Evolutionary conservation across 37 sponge, comb jelly and placozoan species (phyloP).

Genomic region (Spongilla lacustris): DNA sequence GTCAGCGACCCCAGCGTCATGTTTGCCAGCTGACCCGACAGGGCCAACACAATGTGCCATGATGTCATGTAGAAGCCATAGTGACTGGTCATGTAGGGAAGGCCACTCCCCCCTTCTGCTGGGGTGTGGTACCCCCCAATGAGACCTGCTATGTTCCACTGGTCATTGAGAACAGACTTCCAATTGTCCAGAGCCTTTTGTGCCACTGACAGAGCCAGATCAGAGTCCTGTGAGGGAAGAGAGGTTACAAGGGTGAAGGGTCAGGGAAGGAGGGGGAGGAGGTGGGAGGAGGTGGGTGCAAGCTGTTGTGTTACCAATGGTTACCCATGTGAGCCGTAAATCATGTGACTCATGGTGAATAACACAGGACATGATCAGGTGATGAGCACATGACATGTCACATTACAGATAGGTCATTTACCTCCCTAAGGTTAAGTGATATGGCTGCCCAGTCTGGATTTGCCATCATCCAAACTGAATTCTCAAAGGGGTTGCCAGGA

Average conservation of each 20-base stretch:
- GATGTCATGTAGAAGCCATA: conserved; percentile 39
- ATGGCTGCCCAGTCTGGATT: conserved; percentile 20
- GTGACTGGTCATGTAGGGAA: conserved; percentile 26
- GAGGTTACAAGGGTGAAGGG: not conserved
- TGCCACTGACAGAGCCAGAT: conserved; percentile 4
- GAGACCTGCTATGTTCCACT: conserved; percentile 31
- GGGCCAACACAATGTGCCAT: conserved; percentile 34
- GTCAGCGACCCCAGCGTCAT: conserved; percentile 2
- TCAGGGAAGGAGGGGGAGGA: not conserved
- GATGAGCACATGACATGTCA: not conserved
- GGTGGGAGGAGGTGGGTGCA: not conserved
- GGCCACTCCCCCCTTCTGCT: not conserved
- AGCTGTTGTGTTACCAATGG: too few species aligned
- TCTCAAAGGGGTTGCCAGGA: not conserved
- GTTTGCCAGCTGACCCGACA: conserved; percentile 19
- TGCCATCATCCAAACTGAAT: conserved; percentile 27
- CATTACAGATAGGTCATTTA: too few species aligned
- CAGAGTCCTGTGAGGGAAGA: not conserved
- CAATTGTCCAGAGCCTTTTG: conserved; percentile 1
- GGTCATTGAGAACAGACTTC: conserved; percentile 2
- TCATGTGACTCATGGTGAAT: too few species aligned
- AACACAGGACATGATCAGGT: too few species aligned
- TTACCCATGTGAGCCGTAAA: too few species aligned
- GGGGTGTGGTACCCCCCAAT: conserved; percentile 2
- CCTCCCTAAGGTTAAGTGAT: conserved; percentile 2